These are phyloP conservation scores for Bergia puertoricense DNA, from an alignment of 92 coral and sea anemone genomes.

Conservation along the genomic window DNA sequence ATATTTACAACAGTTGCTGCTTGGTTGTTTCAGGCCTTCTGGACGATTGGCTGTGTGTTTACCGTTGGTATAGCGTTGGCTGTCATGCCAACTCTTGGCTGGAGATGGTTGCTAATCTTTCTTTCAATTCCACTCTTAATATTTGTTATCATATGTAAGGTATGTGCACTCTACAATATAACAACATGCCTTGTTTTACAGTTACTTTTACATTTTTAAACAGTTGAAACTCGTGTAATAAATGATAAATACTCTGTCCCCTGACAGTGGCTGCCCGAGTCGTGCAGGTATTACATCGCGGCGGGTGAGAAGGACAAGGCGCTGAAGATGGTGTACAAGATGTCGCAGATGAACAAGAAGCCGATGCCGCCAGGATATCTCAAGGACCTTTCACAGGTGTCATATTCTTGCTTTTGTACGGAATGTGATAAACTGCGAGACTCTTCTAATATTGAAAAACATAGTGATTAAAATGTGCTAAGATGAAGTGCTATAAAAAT, in stretches of 20 bases:
- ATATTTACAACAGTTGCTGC: not conserved
- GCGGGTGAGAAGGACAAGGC: constrained; percentile 82
- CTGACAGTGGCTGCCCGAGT: constrained; percentile 83
- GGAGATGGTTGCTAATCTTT: constrained; percentile 87
- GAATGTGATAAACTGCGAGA: not conserved
- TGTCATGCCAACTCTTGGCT: constrained; percentile 85
- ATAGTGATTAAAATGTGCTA: too few relatives aligned
- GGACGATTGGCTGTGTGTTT: constrained; percentile 85
- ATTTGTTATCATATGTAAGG: constrained; percentile 74
- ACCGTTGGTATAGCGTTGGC: constrained; percentile 85
- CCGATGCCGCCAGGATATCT: constrained; percentile 77
- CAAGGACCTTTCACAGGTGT: constrained; percentile 70
- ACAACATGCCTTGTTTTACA: too few relatives aligned
- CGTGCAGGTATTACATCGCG: constrained; percentile 78
- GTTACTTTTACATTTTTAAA: too few relatives aligned
- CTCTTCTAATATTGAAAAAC: too few relatives aligned
- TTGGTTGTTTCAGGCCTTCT: constrained; percentile 64
- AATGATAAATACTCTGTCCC: not conserved
- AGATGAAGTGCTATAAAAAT: too few relatives aligned
- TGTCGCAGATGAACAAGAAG: constrained; percentile 67
- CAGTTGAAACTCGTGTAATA: not conserved
- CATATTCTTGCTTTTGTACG: not conserved
- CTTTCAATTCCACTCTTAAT: constrained; percentile 70
- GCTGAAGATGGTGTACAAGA: constrained; percentile 64
- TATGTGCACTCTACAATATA: constrained; percentile 17